Evolutionary conservation across 2,797 vertebrate genomes (phyloP).

Genomic region (Tenualosa ilisha): DNA sequence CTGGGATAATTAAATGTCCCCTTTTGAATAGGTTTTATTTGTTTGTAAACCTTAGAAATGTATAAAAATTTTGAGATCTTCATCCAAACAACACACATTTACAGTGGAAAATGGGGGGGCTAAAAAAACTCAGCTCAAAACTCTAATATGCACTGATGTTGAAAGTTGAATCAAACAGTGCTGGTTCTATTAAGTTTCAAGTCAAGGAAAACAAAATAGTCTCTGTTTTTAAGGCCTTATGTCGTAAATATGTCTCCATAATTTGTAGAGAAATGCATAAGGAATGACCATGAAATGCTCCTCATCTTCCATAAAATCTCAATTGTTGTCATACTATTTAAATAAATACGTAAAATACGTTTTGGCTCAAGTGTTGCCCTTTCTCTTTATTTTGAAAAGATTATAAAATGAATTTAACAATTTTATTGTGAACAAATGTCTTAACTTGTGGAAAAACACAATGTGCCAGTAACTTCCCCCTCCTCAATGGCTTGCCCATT

Average conservation of each 20-base stretch:
- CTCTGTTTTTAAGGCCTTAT: not conserved
- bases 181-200: not conserved
- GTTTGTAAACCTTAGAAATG: not conserved
- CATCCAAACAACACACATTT: not conserved
- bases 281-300: not conserved
- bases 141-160: not conserved
- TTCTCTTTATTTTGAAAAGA: not conserved
- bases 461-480: not conserved
- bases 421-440: conserved; percentile 3
- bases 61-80: not conserved
- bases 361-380: not conserved
- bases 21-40: not conserved
- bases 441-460: conserved; percentile 8
- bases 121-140: not conserved
- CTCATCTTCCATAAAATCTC: not conserved
- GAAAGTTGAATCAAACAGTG: not conserved
- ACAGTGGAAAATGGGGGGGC: not conserved
- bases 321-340: not conserved
- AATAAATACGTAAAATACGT: conserved; percentile 6
- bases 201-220: conserved; percentile 5
- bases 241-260: not conserved
- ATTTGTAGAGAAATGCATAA: not conserved
- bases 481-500: not conserved
- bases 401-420: conserved; percentile 6
- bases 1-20: not conserved